These are phyloP conservation scores for Cephalophus harveyi DNA, from an alignment of 2,113 vertebrate genomes.

Conservation along the genomic window DNA sequence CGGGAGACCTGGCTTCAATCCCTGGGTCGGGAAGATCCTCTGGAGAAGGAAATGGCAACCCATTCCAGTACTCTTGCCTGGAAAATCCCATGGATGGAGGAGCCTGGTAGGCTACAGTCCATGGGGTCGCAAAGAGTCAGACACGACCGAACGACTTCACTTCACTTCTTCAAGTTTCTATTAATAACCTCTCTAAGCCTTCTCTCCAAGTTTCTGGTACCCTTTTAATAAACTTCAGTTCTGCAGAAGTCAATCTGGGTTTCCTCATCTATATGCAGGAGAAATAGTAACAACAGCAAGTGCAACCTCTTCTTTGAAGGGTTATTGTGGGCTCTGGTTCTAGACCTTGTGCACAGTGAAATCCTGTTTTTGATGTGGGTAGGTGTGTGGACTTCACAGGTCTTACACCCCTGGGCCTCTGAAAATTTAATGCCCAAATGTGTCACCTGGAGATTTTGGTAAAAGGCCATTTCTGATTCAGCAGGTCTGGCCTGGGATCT, in stretches of 20 bases:
- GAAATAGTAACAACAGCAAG: neutral
- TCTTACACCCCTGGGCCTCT: neutral
- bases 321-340: neutral
- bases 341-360: neutral
- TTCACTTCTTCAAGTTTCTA: neutral
- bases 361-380: neutral
- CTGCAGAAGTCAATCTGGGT: neutral
- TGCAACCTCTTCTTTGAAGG: neutral
- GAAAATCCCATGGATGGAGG: too few species aligned
- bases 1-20: too few species aligned
- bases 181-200: neutral
- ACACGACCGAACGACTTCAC: too few species aligned
- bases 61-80: too few species aligned
- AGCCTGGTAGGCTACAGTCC: too few species aligned
- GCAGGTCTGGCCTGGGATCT: too few species aligned
- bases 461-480: neutral
- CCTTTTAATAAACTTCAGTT: neutral
- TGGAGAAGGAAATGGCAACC: too few species aligned
- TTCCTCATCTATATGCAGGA: neutral
- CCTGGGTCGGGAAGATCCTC: too few species aligned
- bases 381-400: neutral
- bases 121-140: too few species aligned
- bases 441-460: neutral
- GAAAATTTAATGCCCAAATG: neutral
- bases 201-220: neutral